phyloP scores from a whole-genome alignment of 2,113 vertebrate species.

The Petrocephalus microphthalmus region DNA sequence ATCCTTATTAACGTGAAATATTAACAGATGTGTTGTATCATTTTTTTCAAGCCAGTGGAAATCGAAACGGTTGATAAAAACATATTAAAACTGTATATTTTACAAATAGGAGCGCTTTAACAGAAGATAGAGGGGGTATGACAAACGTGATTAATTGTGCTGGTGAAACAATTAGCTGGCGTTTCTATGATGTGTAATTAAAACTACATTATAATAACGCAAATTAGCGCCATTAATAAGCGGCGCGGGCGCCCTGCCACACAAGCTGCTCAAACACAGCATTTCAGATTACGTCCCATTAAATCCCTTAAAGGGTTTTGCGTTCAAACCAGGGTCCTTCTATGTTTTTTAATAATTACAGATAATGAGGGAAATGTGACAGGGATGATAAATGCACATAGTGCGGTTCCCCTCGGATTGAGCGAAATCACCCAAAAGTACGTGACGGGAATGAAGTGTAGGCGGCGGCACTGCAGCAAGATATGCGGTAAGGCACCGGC shows the following conservation, averaged over 20 bases:
- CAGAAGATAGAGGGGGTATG: background rate
- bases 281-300: background rate
- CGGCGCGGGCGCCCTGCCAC: background rate
- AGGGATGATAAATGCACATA: background rate
- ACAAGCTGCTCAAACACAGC: background rate
- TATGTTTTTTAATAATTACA: background rate
- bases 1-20: background rate
- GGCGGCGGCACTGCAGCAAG: background rate
- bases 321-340: background rate
- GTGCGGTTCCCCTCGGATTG: too few species aligned
- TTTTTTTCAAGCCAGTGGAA: background rate
- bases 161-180: background rate
- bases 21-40: background rate
- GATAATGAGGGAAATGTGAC: constrained; percentile 3
- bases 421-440: background rate
- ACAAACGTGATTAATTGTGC: background rate
- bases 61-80: background rate
- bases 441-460: background rate
- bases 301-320: background rate
- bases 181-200: background rate
- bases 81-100: background rate
- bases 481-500: background rate
- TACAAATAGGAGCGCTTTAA: background rate
- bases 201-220: background rate
- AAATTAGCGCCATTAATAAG: background rate